Evolutionary conservation across 1,140 invertebrate genomes (phyloP), one percentile per base, ranked within the genome.

Genomic region (Eciton burchellii): DNA sequence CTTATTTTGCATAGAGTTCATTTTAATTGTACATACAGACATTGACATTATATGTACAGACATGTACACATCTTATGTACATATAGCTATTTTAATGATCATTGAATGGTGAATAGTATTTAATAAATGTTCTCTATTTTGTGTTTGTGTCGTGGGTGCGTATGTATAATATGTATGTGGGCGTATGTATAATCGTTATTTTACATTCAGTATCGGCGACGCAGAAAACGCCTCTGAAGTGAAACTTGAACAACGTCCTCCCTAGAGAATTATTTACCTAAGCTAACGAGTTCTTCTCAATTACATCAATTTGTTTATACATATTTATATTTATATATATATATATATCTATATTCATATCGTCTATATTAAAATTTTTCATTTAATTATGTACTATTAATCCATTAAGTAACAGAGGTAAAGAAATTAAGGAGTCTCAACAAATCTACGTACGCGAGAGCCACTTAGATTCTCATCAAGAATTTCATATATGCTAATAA

Each of bases 231-330:
- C 49, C 70, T 56, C 71, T 83, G 81, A 77, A 86, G 77, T 90
- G 89, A 91, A 93, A 91, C 90, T 92, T 92, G 91, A 93, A 93
- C 90, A 93, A 91, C 86, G 68, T 89, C 84, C 86, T 89, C 79
- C 71, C 88, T 88, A 90, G 84, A 90, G 91, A 92, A 90, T 81
- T 82, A 87, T 87, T 91, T 73, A 72, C 68, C 91, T 91, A 91
- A 86, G 73, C 86, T 90, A 76, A 92, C 86, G 89, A 91, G 89
- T 90, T 86, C 88, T 91, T 87, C 89, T 90, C 84, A 93, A 90
- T 92, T 92, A 93, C 91, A 92, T 92, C 89, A 85, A 93, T 90
- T 89, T 88, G 86, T 83, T 91, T 89, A 82, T 91, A 89, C 86
- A 87, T 84, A 90, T 89, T 89, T 91, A 90, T 87, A 90, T 85